These are phyloP conservation scores for Anguilla rostrata DNA, from an alignment of 2,113 vertebrate genomes.

Conservation along the genomic window DNA sequence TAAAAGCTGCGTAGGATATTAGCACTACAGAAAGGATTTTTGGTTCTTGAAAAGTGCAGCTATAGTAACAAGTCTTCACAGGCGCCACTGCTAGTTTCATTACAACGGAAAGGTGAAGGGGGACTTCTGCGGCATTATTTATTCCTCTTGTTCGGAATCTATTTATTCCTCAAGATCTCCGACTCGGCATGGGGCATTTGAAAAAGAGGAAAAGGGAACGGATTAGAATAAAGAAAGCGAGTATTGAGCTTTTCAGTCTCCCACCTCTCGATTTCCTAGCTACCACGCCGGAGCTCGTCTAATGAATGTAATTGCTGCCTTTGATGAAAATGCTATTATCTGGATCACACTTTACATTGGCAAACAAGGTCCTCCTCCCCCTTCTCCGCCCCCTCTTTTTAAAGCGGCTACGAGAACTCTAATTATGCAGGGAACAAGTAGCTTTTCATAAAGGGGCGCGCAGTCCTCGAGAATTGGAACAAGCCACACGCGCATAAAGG, in stretches of 20 bases:
- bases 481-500: constrained; percentile 84
- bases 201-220: constrained; percentile 66
- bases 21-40: constrained; percentile 76
- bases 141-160: constrained; percentile 31
- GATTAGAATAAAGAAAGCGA: constrained; percentile 47
- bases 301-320: constrained; percentile 92
- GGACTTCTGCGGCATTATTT: constrained; percentile 66
- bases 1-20: constrained; percentile 82
- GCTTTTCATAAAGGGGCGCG: constrained; percentile 84
- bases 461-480: constrained; percentile 86
- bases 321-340: constrained; percentile 93
- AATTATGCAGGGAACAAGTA: constrained; percentile 94
- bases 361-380: constrained; percentile 74
- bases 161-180: constrained; percentile 72
- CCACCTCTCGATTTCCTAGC: constrained; percentile 84
- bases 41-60: constrained; percentile 78
- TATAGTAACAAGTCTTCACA: constrained; percentile 69
- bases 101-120: constrained; percentile 82
- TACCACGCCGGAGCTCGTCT: constrained; percentile 77
- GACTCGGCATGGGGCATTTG: constrained; percentile 77
- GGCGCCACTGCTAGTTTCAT: constrained; percentile 68
- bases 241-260: constrained; percentile 73
- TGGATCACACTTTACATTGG: constrained; percentile 88
- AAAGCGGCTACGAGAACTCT: constrained; percentile 87
- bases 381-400: constrained; percentile 78